Evolutionary conservation across 2,113 vertebrate species (phyloP), one percentile per base, ranked within the genome.

Genomic region (Paralichthys olivaceus): DNA sequence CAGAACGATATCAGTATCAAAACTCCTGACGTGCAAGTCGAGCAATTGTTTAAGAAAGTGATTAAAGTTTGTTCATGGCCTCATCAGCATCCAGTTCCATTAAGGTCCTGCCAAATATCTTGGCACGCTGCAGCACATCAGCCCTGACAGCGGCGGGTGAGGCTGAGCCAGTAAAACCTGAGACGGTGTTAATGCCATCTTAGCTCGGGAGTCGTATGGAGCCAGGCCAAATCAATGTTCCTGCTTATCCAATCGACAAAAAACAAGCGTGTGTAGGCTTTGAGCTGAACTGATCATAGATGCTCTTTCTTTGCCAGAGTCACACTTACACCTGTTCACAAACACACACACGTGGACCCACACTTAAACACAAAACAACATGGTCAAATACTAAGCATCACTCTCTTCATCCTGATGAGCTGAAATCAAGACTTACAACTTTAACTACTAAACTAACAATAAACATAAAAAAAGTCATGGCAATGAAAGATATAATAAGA

Each of bases 161-260:
- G 58, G 61, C 51, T 63, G 71, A 81, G 69, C 65, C 75, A 78
- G 51, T 56, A 61, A 77, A 77, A 74, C 34, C 65, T 23, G 29
- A 86, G 84, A 72, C 82, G 34, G 88, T 19, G 89, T 85, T 92
- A 79, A 89, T 83, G 87, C 79, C 89, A 76, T 76, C 63, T 79
- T 79, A 84, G 81, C 32, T 75, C 59, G 63, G 76, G 82, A 89
- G 83, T 57, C 68, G 68, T 78, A 82, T 85, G 70, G 82, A 84
- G 82, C 74, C 80, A 62, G 80, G 87, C 88, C 85, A 75, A 82
- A 76, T 83, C 81, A 75, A 86, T 43, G 86, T 53, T 45, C 74
- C 40, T 14, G 60, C 78, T 92, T 93, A 95, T 94, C 91, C 90
- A 90, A 84, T 91, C 87, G 58, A 89, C 64, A 87, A 93, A 86